These are phyloP conservation scores for Dascillus cervinus DNA, from an alignment of 2,888 invertebrate species.

Conservation along the genomic window DNA sequence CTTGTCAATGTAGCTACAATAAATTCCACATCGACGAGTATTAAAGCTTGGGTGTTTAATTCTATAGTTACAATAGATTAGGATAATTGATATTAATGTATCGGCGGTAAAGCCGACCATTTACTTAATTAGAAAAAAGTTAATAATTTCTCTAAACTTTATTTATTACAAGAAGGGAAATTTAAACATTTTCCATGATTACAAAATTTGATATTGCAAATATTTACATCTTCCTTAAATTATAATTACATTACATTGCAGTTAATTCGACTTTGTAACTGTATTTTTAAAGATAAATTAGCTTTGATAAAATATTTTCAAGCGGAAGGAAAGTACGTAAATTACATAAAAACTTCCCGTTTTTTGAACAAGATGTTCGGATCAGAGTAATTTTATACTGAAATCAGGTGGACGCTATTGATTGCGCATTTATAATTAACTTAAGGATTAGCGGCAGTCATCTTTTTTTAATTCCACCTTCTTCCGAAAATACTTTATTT, in stretches of 20 bases:
- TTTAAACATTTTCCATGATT: no score
- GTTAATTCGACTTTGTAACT: conserved; percentile 22
- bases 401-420: conserved; percentile 22
- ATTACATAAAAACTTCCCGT: conserved; percentile 24
- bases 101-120: no score
- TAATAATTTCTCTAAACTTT: no score
- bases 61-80: no score
- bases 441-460: conserved; percentile 9
- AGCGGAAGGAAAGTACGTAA: conserved; percentile 26
- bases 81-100: no score
- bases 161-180: no score
- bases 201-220: conserved; percentile 11
- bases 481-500: no score
- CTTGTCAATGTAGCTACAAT: no score
- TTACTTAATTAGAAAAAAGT: no score
- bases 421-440: conserved; percentile 22
- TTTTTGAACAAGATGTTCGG: conserved; percentile 14
- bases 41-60: no score
- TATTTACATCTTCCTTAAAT: conserved; percentile 13
- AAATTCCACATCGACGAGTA: no score
- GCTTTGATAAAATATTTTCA: conserved; percentile 31
- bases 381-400: conserved; percentile 23
- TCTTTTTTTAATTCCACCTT: neutral
- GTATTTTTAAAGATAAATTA: conserved; percentile 31
- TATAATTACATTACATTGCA: conserved; percentile 14